Evolutionary conservation across 2,888 invertebrate genomes (phyloP).

Genomic region (Epinotia bilunana): DNA sequence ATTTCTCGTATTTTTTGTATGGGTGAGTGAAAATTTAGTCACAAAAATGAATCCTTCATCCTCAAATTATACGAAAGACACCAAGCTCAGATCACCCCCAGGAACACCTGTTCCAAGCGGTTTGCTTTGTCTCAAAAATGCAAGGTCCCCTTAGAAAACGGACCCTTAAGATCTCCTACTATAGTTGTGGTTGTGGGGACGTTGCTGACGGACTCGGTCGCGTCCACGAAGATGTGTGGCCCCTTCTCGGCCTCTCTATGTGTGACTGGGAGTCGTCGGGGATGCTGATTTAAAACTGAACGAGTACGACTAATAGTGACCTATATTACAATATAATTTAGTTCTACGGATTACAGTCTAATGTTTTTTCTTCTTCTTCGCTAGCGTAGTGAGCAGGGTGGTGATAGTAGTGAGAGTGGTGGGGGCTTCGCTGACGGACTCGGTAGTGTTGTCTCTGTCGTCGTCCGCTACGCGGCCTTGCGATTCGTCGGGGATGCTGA

Average conservation of each 20-base stretch:
- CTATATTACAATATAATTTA: neutral
- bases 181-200: neutral
- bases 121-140: no score
- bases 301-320: neutral
- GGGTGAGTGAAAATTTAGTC: no score
- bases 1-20: no score
- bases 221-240: neutral
- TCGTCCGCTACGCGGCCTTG: conserved; percentile 50
- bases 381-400: conserved; percentile 69
- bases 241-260: no score
- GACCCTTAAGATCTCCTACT: no score
- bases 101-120: no score
- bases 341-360: conserved; percentile 46
- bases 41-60: no score
- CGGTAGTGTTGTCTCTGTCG: conserved; percentile 52
- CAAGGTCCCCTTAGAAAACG: no score
- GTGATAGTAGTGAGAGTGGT: conserved; percentile 62
- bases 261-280: no score
- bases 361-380: conserved; percentile 72
- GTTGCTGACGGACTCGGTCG: neutral
- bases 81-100: no score
- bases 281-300: neutral
- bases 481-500: conserved; percentile 87
- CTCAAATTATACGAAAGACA: no score
- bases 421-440: conserved; percentile 55